Conservation (phyloP, 2,888 invertebrate genomes). For the Siphlonurus alternatus region DNA sequence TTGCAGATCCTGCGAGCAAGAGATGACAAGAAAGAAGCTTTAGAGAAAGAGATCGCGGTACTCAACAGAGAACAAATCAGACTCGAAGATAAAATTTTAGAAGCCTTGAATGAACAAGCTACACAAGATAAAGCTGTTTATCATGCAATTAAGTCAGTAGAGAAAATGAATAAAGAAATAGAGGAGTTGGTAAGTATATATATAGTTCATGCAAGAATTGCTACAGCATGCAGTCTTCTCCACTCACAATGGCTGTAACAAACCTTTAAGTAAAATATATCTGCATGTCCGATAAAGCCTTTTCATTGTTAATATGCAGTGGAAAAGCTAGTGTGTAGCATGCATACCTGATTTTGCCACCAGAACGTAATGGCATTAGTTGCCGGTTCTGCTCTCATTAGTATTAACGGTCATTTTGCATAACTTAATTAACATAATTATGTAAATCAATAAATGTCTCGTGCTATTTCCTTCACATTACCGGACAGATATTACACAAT, state of each 20-base stretch:
- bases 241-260: neutral
- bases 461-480: too few relatives aligned
- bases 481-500: too few relatives aligned
- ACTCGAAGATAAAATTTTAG: conserved; percentile 46
- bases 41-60: conserved; percentile 33
- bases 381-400: too few relatives aligned
- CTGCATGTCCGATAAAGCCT: neutral
- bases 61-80: conserved; percentile 34
- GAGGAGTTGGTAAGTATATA: conserved; percentile 21
- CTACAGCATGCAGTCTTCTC: too few relatives aligned
- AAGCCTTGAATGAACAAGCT: conserved; percentile 45
- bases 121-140: conserved; percentile 48
- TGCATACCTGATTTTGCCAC: too few relatives aligned
- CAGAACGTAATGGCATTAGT: too few relatives aligned
- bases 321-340: too few relatives aligned
- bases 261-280: neutral
- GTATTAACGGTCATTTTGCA: too few relatives aligned
- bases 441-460: too few relatives aligned
- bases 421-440: too few relatives aligned
- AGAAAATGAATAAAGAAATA: conserved; percentile 28
- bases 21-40: conserved; percentile 26
- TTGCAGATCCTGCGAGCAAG: neutral
- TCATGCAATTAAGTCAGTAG: conserved; percentile 31
- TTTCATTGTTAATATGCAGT: neutral
- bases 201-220: neutral